Percentiles rank a stretch among this genome's conserved stretches.
Evolutionary conservation across 2,797 vertebrate genomes (phyloP).

Genomic region (Trachurus trachurus): DNA sequence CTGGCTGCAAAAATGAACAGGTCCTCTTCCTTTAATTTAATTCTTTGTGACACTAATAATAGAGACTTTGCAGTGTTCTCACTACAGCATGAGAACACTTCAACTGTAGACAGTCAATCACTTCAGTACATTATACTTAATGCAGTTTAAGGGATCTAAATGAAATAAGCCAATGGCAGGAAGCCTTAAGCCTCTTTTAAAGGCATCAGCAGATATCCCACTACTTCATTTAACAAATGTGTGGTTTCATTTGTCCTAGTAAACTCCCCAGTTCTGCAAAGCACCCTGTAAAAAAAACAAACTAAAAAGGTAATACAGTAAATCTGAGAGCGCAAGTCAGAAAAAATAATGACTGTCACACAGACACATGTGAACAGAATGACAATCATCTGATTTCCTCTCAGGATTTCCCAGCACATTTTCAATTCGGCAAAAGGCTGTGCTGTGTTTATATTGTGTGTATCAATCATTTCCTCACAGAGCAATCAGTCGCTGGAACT

Average conservation of each 20-base stretch:
- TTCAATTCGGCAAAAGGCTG: slow-evolving; percentile 8
- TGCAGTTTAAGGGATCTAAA: slow-evolving; percentile 15
- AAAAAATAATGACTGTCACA: slow-evolving; percentile 44
- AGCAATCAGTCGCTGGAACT: slow-evolving; percentile 13
- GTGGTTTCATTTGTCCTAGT: slow-evolving; percentile 49
- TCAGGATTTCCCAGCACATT: slow-evolving; percentile 34
- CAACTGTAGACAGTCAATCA: slow-evolving; percentile 9
- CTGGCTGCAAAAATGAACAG: slow-evolving; percentile 1
- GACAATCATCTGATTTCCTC: slow-evolving; percentile 47
- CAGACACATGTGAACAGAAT: slow-evolving; percentile 51
- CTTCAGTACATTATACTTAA: slow-evolving; percentile 10
- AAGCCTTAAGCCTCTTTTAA: slow-evolving; percentile 16
- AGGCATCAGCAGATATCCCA: slow-evolving; percentile 16
- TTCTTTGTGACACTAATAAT: slow-evolving; percentile 18
- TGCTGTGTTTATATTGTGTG: slow-evolving; percentile 31
- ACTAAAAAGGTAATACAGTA: slow-evolving; percentile 27
- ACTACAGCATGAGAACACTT: background rate
- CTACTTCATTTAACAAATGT: slow-evolving; percentile 31
- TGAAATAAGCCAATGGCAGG: slow-evolving; percentile 16
- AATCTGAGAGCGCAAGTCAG: slow-evolving; percentile 28
- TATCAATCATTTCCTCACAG: slow-evolving; percentile 36
- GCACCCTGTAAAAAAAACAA: slow-evolving; percentile 31
- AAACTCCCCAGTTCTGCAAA: slow-evolving; percentile 37
- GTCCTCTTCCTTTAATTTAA: slow-evolving; percentile 1
- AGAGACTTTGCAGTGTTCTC: slow-evolving; percentile 8